Evolutionary conservation across 1,140 invertebrate genomes (phyloP).

Genomic region (Camponotus pennsylvanicus): DNA sequence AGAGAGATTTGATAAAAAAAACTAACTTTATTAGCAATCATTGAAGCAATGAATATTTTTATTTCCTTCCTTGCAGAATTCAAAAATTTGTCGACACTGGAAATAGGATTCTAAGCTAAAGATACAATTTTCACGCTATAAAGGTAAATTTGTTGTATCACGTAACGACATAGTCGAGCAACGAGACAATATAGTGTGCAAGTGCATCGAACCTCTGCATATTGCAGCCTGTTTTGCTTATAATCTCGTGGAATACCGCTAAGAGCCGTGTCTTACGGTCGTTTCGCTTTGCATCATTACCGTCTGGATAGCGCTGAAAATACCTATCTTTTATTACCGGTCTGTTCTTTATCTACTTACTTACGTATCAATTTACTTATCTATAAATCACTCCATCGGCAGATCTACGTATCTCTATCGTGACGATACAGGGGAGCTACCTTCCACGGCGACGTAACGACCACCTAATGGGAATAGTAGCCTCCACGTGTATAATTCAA

Average conservation of each 20-base stretch:
- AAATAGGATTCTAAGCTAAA: not conserved
- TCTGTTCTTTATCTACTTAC: constrained; percentile 71
- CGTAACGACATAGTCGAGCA: constrained; percentile 21
- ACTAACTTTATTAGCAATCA: constrained; percentile 21
- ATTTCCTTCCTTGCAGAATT: not conserved
- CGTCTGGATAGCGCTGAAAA: constrained; percentile 53
- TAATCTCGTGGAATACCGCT: constrained; percentile 71
- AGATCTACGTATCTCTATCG: constrained; percentile 68
- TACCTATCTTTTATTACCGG: constrained; percentile 72
- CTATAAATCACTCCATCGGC: constrained; percentile 73
- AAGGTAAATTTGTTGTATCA: constrained; percentile 9
- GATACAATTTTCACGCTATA: not conserved
- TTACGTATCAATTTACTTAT: constrained; percentile 78
- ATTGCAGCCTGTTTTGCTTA: constrained; percentile 61
- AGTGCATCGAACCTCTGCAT: constrained; percentile 62
- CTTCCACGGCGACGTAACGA: constrained; percentile 62
- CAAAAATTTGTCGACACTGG: too few relatives aligned
- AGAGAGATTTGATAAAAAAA: not conserved
- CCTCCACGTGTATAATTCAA: constrained; percentile 69
- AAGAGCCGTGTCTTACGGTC: constrained; percentile 63
- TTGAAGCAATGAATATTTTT: constrained; percentile 13
- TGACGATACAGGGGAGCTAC: constrained; percentile 45
- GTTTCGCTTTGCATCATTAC: constrained; percentile 71
- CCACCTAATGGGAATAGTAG: constrained; percentile 69
- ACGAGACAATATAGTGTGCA: constrained; percentile 35